A percentile compares a stretch with the other conserved stretches of the same genome.
Evolutionary conservation across 37 sponge, comb jelly and placozoan species (phyloP).

Genomic region (Haliclona indistincta): DNA sequence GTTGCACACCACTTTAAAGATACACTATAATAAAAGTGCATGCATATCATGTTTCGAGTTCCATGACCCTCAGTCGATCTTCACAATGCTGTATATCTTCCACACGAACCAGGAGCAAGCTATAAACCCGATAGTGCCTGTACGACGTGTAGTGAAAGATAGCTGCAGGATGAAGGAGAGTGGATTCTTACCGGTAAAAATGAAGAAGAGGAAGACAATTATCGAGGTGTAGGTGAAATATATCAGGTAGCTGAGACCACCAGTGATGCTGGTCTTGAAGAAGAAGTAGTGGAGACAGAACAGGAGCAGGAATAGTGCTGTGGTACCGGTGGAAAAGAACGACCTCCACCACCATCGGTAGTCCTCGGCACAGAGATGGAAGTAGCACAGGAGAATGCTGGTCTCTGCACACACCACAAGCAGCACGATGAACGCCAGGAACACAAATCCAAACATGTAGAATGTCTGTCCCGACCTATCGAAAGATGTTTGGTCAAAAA

Average conservation of each 20-base stretch:
- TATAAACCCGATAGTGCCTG: constrained; percentile 88
- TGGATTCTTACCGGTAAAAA: constrained; percentile 76
- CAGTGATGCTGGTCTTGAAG: constrained; percentile 82
- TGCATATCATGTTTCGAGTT: too few relatives aligned
- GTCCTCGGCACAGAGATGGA: constrained; percentile 99
- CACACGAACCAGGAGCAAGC: constrained; percentile 86
- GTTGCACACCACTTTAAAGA: too few relatives aligned
- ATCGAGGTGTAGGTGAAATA: constrained; percentile 97
- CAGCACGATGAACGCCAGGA: constrained; percentile 88
- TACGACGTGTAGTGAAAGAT: too few relatives aligned
- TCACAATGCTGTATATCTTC: constrained; percentile 96
- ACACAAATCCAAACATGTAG: constrained; percentile 99
- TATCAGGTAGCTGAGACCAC: constrained; percentile 75
- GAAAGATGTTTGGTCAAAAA: neutral
- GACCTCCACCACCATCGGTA: constrained; percentile 99
- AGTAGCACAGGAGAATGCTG: constrained; percentile 95
- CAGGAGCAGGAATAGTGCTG: constrained; percentile 81
- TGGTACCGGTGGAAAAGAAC: constrained; percentile 88
- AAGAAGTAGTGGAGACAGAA: constrained; percentile 89
- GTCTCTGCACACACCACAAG: constrained; percentile 90
- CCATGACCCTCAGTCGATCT: constrained; percentile 96
- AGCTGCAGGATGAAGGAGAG: neutral
- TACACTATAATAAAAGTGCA: too few relatives aligned
- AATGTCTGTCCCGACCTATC: constrained; percentile 94
- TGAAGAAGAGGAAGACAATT: constrained; percentile 86